A percentile compares a stretch with the other conserved stretches of the same genome.
phyloP scores from a whole-genome alignment of 2,113 vertebrate genomes.

The Apteryx mantelli region DNA sequence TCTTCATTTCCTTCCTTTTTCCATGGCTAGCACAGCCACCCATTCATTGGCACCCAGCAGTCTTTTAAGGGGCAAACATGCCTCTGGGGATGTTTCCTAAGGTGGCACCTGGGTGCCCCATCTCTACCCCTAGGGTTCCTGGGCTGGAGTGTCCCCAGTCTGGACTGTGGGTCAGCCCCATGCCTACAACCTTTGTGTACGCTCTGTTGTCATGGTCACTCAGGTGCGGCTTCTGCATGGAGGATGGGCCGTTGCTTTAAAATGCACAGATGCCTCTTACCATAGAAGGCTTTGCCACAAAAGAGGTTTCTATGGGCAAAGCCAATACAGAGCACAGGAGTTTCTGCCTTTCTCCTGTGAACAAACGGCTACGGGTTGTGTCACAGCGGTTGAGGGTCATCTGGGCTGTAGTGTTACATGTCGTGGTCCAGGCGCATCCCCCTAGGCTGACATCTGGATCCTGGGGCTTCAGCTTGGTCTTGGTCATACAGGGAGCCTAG shows the following conservation, averaged over 20 bases:
- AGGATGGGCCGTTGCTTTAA: background rate
- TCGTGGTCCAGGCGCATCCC: fast-evolving
- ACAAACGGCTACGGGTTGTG: background rate
- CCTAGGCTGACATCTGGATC: fast-evolving
- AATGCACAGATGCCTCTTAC: background rate
- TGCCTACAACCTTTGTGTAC: slow-evolving; percentile 39
- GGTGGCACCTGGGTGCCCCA: no score
- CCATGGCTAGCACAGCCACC: background rate
- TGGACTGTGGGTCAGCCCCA: background rate
- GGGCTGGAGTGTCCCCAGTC: background rate
- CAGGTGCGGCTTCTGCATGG: background rate
- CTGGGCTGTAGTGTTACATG: background rate
- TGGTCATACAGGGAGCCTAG: background rate
- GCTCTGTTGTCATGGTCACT: slow-evolving; percentile 52
- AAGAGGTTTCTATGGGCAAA: slow-evolving; percentile 49
- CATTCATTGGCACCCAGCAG: background rate
- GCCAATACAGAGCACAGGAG: background rate
- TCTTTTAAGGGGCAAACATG: background rate
- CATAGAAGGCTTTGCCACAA: background rate
- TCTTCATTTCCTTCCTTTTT: background rate
- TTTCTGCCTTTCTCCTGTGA: background rate
- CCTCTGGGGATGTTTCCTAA: background rate
- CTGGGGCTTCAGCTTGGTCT: background rate
- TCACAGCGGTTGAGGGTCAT: fast-evolving
- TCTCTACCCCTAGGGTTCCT: background rate